Base-by-base conservation (phyloP, 2,797 vertebrate species). In the Philypnodon macrostomus region DNA sequence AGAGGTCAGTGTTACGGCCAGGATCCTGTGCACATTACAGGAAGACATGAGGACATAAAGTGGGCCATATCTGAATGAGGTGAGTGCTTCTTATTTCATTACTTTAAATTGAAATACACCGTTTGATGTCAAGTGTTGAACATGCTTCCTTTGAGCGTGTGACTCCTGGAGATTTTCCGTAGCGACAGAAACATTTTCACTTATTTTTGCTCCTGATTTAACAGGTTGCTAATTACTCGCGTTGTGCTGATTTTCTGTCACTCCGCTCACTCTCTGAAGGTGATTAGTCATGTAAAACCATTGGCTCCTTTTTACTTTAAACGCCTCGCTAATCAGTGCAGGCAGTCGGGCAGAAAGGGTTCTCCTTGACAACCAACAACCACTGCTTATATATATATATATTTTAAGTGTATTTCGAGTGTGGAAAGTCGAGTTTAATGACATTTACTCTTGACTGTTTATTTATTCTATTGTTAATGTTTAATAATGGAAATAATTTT, bases 1-100 rank as follows among this genome's bases (percentile, higher is more conserved):
- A 60, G 77, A 68, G 70, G 75, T 76, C 58, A 70, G 38, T 7
- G 52, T 54, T 53, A 32, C 17, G 53, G 39, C 58, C 59, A 47
- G 12, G 57, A 31, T 38, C 61, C 56, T 60, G 15, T 8, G 3
- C 14, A 17, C 15, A 44, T 31, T 26, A 10, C 16, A 10, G 1
- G 5, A 24, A 39, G 1, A 17, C 53, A 41, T 36, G 56, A 62
- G 27, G 32, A 17, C 64, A 71, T 54, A 23, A 29, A 50, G 36
- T 35, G 14, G 14, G 5, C 57, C 15, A 13, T 34, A 15, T 7
- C 51, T 51, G 55, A 42, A 70, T 29, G 11, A 70, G 72, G 84
- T 81, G 64, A 78, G 79, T 45, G 29, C 2, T 30, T 4, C 39
- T 1, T 10, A 10, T 33, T 32, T n/a, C 11, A n/a, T 27, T 21